Percentiles rank a stretch among this genome's conserved stretches.
These are phyloP conservation scores for Anoura caudifer DNA, from an alignment of 2,113 vertebrate species.

Conservation along the genomic window DNA sequence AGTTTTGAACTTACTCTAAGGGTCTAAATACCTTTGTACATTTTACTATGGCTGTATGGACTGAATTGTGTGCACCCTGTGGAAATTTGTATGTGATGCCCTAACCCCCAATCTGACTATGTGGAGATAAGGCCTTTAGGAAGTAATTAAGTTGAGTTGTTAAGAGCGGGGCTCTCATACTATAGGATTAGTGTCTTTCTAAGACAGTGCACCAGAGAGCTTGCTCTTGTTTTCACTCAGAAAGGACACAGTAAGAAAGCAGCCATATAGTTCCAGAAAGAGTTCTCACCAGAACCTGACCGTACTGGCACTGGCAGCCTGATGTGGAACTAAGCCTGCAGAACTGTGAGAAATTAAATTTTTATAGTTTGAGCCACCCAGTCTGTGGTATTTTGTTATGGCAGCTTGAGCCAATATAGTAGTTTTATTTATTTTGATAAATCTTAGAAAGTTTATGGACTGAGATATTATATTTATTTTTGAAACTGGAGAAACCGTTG, in stretches of 20 bases:
- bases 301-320: background rate
- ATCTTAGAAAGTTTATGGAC: background rate
- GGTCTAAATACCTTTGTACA: background rate
- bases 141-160: background rate
- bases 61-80: background rate
- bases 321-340: background rate
- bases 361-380: background rate
- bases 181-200: background rate
- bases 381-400: slow-evolving; percentile 22
- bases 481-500: background rate
- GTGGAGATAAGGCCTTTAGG: background rate
- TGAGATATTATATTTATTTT: slow-evolving; percentile 18
- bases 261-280: background rate
- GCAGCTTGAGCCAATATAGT: background rate
- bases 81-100: background rate
- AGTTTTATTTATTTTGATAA: slow-evolving; percentile 3
- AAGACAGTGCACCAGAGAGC: background rate
- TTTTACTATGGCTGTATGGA: background rate
- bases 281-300: background rate
- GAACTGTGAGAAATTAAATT: background rate
- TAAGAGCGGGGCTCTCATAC: background rate
- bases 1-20: background rate
- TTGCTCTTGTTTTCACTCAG: background rate
- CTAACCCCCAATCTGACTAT: background rate
- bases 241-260: background rate